Evolutionary conservation across 1,140 invertebrate genomes (phyloP).

Genomic region (Atta cephalotes): DNA sequence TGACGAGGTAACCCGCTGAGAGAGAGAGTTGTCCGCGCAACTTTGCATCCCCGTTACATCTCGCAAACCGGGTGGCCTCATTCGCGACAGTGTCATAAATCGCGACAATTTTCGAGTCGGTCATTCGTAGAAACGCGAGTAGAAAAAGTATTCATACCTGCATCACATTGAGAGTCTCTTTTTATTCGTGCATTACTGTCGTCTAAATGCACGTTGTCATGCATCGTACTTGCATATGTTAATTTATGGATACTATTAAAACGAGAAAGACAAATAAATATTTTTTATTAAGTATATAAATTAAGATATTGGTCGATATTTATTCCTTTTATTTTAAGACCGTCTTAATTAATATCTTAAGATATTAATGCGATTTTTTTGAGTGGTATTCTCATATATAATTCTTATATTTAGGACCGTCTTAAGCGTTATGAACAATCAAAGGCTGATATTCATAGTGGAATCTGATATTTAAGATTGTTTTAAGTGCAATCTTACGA

Average conservation of each 20-base stretch:
- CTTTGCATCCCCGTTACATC: constrained; percentile 59
- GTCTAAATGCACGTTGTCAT: neutral
- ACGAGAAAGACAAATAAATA: neutral
- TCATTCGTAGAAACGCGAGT: neutral
- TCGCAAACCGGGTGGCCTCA: constrained; percentile 36
- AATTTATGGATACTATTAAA: neutral
- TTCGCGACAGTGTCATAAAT: constrained; percentile 56
- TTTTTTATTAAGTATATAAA: neutral
- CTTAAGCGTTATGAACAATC: too few species aligned
- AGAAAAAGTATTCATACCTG: constrained; percentile 14
- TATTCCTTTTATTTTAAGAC: too few species aligned
- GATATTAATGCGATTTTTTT: too few species aligned
- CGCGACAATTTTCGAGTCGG: constrained; percentile 57
- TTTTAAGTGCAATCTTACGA: too few species aligned
- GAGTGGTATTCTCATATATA: too few species aligned
- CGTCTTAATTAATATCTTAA: too few species aligned
- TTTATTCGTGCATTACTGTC: neutral
- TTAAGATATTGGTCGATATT: neutral
- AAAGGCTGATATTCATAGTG: too few species aligned
- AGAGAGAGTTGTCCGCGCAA: constrained; percentile 53
- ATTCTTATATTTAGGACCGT: too few species aligned
- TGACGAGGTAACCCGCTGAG: constrained; percentile 40
- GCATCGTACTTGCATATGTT: neutral
- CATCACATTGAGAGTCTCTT: neutral
- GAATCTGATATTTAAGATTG: too few species aligned